A percentile compares a stretch with the other conserved stretches of the same genome.
Conservation (phyloP, 2,888 invertebrate genomes). For the Lapara coniferarum region DNA sequence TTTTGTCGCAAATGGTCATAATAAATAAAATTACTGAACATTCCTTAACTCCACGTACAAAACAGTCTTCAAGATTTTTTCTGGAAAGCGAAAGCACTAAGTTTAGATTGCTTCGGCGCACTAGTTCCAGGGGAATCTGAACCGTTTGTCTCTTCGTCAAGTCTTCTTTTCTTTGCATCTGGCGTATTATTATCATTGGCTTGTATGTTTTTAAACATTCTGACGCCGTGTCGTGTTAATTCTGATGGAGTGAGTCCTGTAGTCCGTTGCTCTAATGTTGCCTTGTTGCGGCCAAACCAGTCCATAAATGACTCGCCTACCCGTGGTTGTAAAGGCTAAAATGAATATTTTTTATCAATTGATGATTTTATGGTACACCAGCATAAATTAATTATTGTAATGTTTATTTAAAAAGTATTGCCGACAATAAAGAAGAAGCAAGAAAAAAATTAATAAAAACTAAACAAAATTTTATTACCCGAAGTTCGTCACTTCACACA, state of each 20-base stretch:
- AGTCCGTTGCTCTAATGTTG: constrained; percentile 79
- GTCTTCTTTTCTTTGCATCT: constrained; percentile 65
- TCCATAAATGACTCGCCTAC: constrained; percentile 82
- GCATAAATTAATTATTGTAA: too few relatives aligned
- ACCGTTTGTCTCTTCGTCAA: constrained; percentile 60
- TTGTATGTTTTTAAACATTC: constrained; percentile 76
- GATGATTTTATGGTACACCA: not conserved
- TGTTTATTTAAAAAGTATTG: too few relatives aligned
- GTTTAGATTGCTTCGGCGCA: constrained; percentile 76
- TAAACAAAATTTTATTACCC: too few relatives aligned
- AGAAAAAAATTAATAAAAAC: too few relatives aligned
- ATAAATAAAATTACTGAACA: not conserved
- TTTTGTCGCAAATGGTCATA: not conserved
- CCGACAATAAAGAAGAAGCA: too few relatives aligned
- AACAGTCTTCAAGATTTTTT: constrained; percentile 54
- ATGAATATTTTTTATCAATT: constrained; percentile 26
- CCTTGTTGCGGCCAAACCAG: constrained; percentile 85
- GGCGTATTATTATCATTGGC: constrained; percentile 36
- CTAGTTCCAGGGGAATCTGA: constrained; percentile 50
- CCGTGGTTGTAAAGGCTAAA: constrained; percentile 63
- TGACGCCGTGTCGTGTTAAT: constrained; percentile 81
- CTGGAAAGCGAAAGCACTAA: constrained; percentile 76
- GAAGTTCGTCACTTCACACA: too few relatives aligned
- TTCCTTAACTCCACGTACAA: not conserved
- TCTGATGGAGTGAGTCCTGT: constrained; percentile 81